Conservation (phyloP, 2,113 vertebrate genomes). For the Chrysochloris asiatica region DNA sequence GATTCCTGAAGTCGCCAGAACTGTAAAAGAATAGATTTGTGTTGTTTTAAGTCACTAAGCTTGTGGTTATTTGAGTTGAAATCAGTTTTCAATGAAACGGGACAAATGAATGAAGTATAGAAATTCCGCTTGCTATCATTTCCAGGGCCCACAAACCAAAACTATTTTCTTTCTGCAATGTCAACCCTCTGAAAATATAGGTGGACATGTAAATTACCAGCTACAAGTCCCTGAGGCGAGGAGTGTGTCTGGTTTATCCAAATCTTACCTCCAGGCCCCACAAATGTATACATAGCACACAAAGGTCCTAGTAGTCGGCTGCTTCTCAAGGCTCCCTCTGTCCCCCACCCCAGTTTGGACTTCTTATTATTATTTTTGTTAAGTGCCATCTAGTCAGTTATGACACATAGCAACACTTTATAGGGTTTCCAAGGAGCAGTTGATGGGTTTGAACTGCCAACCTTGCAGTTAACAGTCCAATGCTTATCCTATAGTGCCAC, state of each 20-base stretch:
- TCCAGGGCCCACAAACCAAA: neutral
- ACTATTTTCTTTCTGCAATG: neutral
- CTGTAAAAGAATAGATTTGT: neutral
- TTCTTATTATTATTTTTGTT: too few species aligned
- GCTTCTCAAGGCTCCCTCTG: neutral
- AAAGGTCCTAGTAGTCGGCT: neutral
- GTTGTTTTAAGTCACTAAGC: neutral
- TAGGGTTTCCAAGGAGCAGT: too few species aligned
- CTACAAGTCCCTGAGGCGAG: neutral
- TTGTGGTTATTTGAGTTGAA: neutral
- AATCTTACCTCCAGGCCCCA: neutral
- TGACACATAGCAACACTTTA: too few species aligned
- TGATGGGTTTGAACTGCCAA: too few species aligned
- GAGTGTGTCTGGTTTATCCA: neutral
- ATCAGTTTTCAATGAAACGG: neutral
- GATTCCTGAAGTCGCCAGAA: too few species aligned
- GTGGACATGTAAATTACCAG: neutral
- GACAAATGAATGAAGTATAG: neutral
- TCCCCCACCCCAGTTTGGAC: neutral
- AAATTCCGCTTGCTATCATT: neutral
- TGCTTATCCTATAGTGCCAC: too few species aligned
- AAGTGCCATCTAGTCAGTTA: too few species aligned
- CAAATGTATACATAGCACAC: rapidly evolving
- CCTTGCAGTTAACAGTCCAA: too few species aligned
- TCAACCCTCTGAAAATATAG: neutral